phyloP scores from a whole-genome alignment of 2,888 invertebrate species.

The Aphidoletes aphidimyza region DNA sequence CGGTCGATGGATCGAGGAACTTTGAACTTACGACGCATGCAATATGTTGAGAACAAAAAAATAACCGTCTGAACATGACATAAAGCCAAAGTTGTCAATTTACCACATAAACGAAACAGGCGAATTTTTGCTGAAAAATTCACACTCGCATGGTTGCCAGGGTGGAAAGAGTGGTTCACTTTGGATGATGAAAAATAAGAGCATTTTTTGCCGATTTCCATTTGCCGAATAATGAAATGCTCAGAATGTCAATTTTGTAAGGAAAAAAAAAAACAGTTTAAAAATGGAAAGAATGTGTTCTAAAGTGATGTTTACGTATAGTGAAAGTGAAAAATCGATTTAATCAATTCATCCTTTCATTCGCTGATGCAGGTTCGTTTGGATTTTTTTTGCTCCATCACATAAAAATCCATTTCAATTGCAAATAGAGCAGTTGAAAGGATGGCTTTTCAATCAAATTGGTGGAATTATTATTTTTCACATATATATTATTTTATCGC shows the following conservation, averaged over 20 bases:
- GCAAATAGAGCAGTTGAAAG: not conserved
- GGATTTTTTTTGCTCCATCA: not conserved
- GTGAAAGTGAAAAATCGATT: not conserved
- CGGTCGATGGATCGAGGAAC: conserved; percentile 4
- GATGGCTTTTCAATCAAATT: not conserved
- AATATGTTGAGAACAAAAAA: not conserved
- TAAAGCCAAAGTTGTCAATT: conserved; percentile 20
- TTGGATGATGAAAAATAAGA: too few relatives aligned
- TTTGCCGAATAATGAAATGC: not conserved
- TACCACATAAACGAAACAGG: not conserved
- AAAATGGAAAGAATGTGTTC: not conserved
- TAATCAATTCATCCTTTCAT: not conserved
- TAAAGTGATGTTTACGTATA: not conserved
- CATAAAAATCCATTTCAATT: not conserved
- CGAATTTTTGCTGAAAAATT: not conserved
- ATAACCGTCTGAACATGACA: not conserved
- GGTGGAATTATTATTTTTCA: conserved; percentile 15
- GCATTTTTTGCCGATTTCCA: not conserved
- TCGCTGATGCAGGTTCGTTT: too few relatives aligned
- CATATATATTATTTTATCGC: conserved; percentile 28
- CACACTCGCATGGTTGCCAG: not conserved
- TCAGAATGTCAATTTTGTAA: conserved; percentile 6
- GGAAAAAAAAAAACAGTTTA: not conserved
- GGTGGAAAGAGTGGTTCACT: too few relatives aligned
- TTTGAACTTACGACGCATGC: conserved; percentile 10